Base-by-base conservation (phyloP, 2,797 vertebrate genomes). In the Spinus pinus region DNA sequence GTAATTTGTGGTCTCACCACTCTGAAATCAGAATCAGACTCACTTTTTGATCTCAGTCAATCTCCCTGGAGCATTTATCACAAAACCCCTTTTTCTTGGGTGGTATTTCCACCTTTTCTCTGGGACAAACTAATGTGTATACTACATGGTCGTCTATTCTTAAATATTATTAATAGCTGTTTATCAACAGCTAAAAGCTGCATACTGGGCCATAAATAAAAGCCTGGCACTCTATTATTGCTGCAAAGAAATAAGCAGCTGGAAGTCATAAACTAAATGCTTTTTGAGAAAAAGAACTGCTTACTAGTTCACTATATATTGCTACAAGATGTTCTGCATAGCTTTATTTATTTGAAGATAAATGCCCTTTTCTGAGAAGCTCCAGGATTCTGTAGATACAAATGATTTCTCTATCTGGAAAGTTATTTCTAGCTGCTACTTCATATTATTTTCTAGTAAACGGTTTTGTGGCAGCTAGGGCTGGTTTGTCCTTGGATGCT, bases 151-250 rank as follows among this genome's bases (percentile, higher is more conserved):
- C 95, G 60, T 79, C 58, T 86, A 46, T 86, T 81, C 58, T 88
- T 94, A 93, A 96, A 88, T 94, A 66, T 64, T 94, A 92, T 92
- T 95, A 94, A 91, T 96, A 88, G 66, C 7, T 97, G 58, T 86
- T 94, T 94, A 95, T 97, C 95, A 97, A 81, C 41, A 94, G 82
- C 54, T 88, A 84, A 78, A 94, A 92, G 54, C 57, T 81, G 6
- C 64, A 88, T 90, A 78, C 72, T 91, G 49, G 88, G 44, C 58
- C 58, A 85, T 39, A 86, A 96, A 96, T 93, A 88, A 94, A 81
- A 81, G 44, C 24, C 19, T 96, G 86, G 78, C 33, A 88, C 56
- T 69, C 88, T 94, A 61, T 65, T 91, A 86, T 50, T 95, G 28
- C 61, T 91, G 41, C 46, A 80, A 85, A 93, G 65, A 96, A 97